Conservation (phyloP, 2,888 invertebrate genomes). For the Venusia cambrica region DNA sequence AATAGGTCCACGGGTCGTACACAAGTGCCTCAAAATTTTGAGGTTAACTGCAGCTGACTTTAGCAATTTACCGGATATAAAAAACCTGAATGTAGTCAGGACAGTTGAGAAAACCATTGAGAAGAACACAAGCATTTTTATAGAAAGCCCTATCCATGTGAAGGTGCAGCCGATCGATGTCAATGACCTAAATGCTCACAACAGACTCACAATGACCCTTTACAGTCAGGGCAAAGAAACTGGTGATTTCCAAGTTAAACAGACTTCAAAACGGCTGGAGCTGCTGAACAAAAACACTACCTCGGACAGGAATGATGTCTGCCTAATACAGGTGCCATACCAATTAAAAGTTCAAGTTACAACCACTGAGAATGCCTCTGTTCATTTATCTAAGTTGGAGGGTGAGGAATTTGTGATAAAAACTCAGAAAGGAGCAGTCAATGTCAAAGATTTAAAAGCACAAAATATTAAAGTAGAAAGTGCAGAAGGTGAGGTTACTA, state of each 20-base stretch:
- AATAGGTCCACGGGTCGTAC: conserved; percentile 58
- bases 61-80: conserved; percentile 65
- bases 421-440: conserved; percentile 65
- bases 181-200: conserved; percentile 64
- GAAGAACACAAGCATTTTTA: conserved; percentile 68
- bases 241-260: conserved; percentile 73
- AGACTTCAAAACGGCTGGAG: conserved; percentile 69
- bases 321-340: conserved; percentile 73
- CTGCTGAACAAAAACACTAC: conserved; percentile 65
- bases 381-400: conserved; percentile 63
- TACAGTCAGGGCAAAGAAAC: conserved; percentile 69
- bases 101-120: conserved; percentile 75
- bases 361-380: conserved; percentile 66
- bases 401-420: conserved; percentile 69
- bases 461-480: conserved; percentile 66
- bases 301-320: conserved; percentile 67
- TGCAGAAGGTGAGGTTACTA: conserved; percentile 53
- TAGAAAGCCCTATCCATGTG: conserved; percentile 76
- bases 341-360: conserved; percentile 69
- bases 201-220: conserved; percentile 69
- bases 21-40: conserved; percentile 74
- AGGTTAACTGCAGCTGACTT: conserved; percentile 73
- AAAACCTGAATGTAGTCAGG: conserved; percentile 67
- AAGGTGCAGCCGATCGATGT: conserved; percentile 73
- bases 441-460: conserved; percentile 61